Evolutionary conservation across 2,888 invertebrate species (phyloP).

Genomic region (Ptychoptera albimana): DNA sequence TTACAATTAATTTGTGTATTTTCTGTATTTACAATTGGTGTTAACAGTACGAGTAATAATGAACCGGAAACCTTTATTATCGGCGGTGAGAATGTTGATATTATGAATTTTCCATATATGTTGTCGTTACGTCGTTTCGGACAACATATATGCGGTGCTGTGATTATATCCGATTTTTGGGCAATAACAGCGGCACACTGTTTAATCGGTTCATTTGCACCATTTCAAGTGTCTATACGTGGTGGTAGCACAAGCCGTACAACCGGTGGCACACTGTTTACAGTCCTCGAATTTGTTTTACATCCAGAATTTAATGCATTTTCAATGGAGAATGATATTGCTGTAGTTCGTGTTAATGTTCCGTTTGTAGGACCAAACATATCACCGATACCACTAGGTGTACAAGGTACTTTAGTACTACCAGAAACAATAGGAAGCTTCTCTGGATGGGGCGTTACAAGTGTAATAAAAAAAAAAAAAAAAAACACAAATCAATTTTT

Average conservation of each 20-base stretch:
- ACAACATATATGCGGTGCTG: conserved; percentile 10
- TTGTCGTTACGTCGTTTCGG: conserved; percentile 9
- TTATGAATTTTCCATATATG: conserved; percentile 9
- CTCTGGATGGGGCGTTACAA: conserved; percentile 10
- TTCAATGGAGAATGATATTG: conserved; percentile 8
- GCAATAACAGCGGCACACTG: conserved; percentile 11
- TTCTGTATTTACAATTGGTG: too few species aligned
- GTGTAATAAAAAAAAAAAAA: background rate
- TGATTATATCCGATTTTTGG: conserved; percentile 7
- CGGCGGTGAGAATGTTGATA: conserved; percentile 5
- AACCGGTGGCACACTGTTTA: conserved; percentile 7
- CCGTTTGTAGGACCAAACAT: conserved; percentile 8
- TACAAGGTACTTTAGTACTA: conserved; percentile 1
- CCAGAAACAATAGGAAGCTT: conserved; percentile 6
- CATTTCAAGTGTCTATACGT: conserved; percentile 6
- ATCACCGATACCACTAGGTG: conserved; percentile 1
- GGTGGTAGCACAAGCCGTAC: conserved; percentile 7
- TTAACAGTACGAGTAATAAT: background rate
- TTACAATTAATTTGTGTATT: too few species aligned
- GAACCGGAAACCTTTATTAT: conserved; percentile 4
- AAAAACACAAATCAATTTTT: too few species aligned
- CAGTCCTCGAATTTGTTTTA: conserved; percentile 3
- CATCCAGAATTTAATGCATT: conserved; percentile 10
- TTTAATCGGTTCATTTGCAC: conserved; percentile 4
- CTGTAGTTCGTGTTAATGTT: conserved; percentile 7